Conservation (phyloP, 1,140 invertebrate species). For the Apis cerana region DNA sequence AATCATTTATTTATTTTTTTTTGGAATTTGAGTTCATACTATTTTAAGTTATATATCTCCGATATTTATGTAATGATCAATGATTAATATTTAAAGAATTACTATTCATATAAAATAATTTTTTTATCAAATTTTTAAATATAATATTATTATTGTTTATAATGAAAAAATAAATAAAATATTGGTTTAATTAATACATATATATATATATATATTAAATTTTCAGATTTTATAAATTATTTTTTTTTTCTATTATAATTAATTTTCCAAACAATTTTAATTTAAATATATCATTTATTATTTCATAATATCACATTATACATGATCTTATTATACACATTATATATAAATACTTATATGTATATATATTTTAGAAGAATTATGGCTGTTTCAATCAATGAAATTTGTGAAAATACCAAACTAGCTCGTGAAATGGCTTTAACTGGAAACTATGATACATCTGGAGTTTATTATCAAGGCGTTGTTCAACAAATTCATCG, state of each 20-base stretch:
- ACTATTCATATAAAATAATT: not conserved
- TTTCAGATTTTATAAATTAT: not conserved
- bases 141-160: not conserved
- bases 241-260: not conserved
- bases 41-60: not conserved
- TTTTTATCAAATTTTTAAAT: not conserved
- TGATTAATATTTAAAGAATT: not conserved
- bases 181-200: not conserved
- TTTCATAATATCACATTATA: not conserved
- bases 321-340: not conserved
- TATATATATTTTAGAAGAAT: conserved; percentile 21
- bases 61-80: not conserved
- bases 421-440: conserved; percentile 96
- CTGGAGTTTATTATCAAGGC: conserved; percentile 96
- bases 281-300: not conserved
- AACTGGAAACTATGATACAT: conserved; percentile 97
- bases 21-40: not conserved
- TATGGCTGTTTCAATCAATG: conserved; percentile 92
- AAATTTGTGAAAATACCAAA: conserved; percentile 96
- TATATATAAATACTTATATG: not conserved
- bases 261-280: not conserved
- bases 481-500: conserved; percentile 94
- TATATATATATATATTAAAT: not conserved
- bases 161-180: not conserved
- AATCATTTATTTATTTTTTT: conserved; percentile 1